Percentiles rank a stretch among this genome's conserved stretches.
These are phyloP conservation scores for Bedellia somnulentella DNA, from an alignment of 2,888 invertebrate genomes.

Conservation along the genomic window DNA sequence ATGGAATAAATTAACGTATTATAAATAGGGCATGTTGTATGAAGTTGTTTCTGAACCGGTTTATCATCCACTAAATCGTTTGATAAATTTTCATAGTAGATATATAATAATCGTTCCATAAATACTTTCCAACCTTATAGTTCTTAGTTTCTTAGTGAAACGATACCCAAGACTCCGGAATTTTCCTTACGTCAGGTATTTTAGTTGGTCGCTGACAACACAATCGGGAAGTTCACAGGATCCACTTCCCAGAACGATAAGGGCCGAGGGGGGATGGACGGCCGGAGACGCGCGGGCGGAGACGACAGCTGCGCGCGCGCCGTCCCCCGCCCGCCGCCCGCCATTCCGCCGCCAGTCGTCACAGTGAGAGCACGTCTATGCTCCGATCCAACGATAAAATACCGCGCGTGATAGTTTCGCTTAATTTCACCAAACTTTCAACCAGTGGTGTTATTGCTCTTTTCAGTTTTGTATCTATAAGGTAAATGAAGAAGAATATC, in stretches of 20 bases:
- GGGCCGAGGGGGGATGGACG: conserved; percentile 28
- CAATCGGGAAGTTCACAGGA: conserved; percentile 56
- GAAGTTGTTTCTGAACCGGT: too few species aligned
- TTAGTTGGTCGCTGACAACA: conserved; percentile 22
- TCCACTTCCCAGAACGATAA: conserved; percentile 61
- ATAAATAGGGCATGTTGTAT: too few species aligned
- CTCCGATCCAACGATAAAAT: conserved; percentile 21
- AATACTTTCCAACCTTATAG: too few species aligned
- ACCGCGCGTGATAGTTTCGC: conserved; percentile 31
- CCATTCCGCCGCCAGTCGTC: conserved; percentile 30
- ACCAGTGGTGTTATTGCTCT: neutral
- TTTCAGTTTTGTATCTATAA: neutral
- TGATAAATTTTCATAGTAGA: too few species aligned
- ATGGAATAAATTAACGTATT: too few species aligned
- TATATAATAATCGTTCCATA: too few species aligned
- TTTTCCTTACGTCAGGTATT: too few species aligned
- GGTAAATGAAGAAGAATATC: neutral
- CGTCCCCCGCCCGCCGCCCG: conserved; percentile 35
- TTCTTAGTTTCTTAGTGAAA: too few species aligned
- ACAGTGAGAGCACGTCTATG: conserved; percentile 20
- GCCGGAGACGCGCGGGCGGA: conserved; percentile 22
- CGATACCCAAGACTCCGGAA: too few species aligned
- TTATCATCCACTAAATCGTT: too few species aligned
- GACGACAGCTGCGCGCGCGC: conserved; percentile 53
- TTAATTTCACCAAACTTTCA: too few species aligned